These are phyloP conservation scores for Monopterus albus DNA, from an alignment of 2,113 vertebrate genomes.

Conservation along the genomic window DNA sequence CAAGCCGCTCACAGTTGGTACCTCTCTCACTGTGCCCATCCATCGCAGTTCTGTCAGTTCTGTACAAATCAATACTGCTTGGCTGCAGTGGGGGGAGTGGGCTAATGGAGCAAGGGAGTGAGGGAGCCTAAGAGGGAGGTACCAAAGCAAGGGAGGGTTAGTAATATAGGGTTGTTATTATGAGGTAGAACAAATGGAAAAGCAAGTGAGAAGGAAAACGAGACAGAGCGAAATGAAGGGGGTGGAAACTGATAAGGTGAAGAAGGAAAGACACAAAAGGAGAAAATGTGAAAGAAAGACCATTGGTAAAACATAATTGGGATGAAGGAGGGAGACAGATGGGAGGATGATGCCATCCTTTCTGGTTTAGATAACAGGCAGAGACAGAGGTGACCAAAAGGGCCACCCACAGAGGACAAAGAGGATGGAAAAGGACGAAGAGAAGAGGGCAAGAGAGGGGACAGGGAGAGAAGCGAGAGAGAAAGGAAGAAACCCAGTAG, in stretches of 20 bases:
- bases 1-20: constrained; percentile 45
- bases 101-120: constrained; percentile 1
- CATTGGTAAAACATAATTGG: constrained; percentile 12
- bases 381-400: not conserved
- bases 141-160: not conserved
- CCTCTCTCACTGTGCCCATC: constrained; percentile 25
- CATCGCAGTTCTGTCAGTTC: constrained; percentile 22
- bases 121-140: not conserved
- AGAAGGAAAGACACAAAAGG: constrained; percentile 31
- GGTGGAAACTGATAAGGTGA: too few species aligned
- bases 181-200: not conserved
- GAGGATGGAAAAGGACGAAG: not conserved
- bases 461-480: not conserved
- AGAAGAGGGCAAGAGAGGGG: constrained; percentile 4
- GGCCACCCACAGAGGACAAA: not conserved
- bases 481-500: constrained; percentile 47
- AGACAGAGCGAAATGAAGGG: too few species aligned
- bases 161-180: not conserved
- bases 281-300: constrained; percentile 10
- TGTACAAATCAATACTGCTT: constrained; percentile 42
- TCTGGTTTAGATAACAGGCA: constrained; percentile 2
- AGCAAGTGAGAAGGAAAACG: too few species aligned
- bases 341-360: not conserved
- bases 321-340: constrained; percentile 1
- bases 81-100: not conserved